Percentiles rank a stretch among this genome's conserved stretches.
phyloP scores from a whole-genome alignment of 2,888 invertebrate species.

The Dryocosmus kuriphilus region DNA sequence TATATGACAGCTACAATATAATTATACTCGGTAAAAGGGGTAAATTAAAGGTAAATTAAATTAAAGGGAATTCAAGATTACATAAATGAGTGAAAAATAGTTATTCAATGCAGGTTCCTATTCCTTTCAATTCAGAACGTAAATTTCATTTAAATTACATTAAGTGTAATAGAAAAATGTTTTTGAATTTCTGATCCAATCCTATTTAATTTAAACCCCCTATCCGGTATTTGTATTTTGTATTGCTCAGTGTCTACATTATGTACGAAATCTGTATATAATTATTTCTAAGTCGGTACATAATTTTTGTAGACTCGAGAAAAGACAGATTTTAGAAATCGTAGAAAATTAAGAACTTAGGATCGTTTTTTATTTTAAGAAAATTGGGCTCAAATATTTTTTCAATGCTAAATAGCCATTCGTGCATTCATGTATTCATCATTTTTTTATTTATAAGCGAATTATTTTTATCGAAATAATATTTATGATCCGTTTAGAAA shows the following conservation, averaged over 20 bases:
- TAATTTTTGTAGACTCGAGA: not conserved
- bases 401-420: not conserved
- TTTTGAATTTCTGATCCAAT: not conserved
- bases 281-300: slow-evolving; percentile 12
- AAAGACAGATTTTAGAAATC: not conserved
- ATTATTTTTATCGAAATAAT: not conserved
- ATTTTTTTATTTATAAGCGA: not conserved
- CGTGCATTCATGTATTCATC: not conserved
- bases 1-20: slow-evolving; percentile 67
- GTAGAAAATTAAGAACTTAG: not conserved
- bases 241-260: not conserved
- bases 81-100: not conserved
- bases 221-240: not conserved
- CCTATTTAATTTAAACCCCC: not conserved
- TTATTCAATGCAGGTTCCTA: not conserved
- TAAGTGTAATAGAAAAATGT: too few species aligned
- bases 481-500: not conserved
- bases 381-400: not conserved
- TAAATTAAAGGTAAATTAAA: slow-evolving; percentile 2
- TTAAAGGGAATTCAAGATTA: not conserved
- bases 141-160: too few species aligned
- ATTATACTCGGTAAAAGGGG: slow-evolving; percentile 51
- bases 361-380: not conserved
- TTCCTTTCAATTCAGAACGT: too few species aligned
- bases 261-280: slow-evolving; percentile 18